Conservation (phyloP, 2,888 invertebrate species). For the Andrena hattorfiana region DNA sequence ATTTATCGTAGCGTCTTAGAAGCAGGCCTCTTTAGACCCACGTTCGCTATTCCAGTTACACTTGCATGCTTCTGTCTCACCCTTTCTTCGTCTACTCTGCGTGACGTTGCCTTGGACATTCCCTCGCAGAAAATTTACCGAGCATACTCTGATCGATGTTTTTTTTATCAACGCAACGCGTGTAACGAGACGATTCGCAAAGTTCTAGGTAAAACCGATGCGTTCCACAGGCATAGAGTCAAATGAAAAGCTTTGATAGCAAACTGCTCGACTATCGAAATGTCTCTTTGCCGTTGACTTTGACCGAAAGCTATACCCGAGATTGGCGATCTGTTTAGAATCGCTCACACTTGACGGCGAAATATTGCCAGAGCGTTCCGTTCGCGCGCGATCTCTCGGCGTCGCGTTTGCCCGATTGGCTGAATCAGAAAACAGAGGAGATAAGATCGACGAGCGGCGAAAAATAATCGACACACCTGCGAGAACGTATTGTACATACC, state of each 20-base stretch:
- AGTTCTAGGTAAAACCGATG: background rate
- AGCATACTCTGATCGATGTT: background rate
- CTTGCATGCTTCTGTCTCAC: too few species aligned
- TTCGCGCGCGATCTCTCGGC: conserved; percentile 11
- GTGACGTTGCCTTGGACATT: background rate
- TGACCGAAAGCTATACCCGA: conserved; percentile 13
- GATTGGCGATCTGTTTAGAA: conserved; percentile 52
- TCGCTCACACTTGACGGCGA: background rate
- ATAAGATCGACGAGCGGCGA: background rate
- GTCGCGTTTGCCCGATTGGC: conserved; percentile 19
- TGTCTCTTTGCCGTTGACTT: conserved; percentile 17
- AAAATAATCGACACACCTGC: conserved; percentile 44
- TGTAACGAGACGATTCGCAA: background rate
- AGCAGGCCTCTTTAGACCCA: too few species aligned
- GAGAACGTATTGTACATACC: conserved; percentile 74
- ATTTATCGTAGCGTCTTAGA: too few species aligned
- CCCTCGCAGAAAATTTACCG: background rate
- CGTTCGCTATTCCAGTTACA: too few species aligned
- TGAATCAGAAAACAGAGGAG: background rate
- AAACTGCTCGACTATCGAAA: conserved; percentile 66
- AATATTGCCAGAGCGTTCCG: background rate
- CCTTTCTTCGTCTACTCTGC: background rate
- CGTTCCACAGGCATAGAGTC: background rate
- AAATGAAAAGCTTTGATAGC: conserved; percentile 43
- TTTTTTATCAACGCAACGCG: background rate